phyloP scores from a whole-genome alignment of 2,888 invertebrate genomes.

The Dynastes hyllus region DNA sequence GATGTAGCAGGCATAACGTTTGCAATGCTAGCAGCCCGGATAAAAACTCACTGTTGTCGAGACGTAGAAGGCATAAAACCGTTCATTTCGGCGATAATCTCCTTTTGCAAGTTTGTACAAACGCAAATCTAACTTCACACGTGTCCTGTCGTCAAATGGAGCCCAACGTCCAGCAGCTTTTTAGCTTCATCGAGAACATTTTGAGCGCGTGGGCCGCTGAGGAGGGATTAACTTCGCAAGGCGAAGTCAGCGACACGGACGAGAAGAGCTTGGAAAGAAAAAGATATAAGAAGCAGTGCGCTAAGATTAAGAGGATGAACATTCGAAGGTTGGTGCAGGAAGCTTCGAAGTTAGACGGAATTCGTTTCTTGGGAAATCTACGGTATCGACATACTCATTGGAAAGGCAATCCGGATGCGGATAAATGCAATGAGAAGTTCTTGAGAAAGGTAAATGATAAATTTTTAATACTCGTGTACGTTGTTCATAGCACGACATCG shows the following conservation, averaged over 20 bases:
- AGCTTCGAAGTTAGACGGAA: slow-evolving; percentile 80
- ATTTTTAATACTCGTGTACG: background rate
- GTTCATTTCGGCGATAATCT: slow-evolving; percentile 87
- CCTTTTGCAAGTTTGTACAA: slow-evolving; percentile 82
- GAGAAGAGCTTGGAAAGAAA: slow-evolving; percentile 77
- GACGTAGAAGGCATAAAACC: slow-evolving; percentile 83
- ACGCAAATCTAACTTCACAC: slow-evolving; percentile 75
- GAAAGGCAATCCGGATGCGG: slow-evolving; percentile 89
- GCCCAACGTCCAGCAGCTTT: slow-evolving; percentile 86
- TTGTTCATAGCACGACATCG: too few relatives aligned
- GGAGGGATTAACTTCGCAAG: slow-evolving; percentile 81
- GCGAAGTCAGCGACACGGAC: slow-evolving; percentile 83
- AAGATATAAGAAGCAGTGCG: slow-evolving; percentile 77
- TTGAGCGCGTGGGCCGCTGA: slow-evolving; percentile 86
- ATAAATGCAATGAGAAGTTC: slow-evolving; percentile 91
- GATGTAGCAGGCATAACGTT: slow-evolving; percentile 65
- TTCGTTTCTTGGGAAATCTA: slow-evolving; percentile 80
- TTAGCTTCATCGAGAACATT: slow-evolving; percentile 87
- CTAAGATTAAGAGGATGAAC: slow-evolving; percentile 79
- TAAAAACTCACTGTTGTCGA: slow-evolving; percentile 73
- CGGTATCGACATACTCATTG: slow-evolving; percentile 87
- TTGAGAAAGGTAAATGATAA: slow-evolving; percentile 83
- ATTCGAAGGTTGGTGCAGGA: slow-evolving; percentile 81
- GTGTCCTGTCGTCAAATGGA: slow-evolving; percentile 74
- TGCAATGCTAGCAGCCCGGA: slow-evolving; percentile 68